Evolutionary conservation across 2,797 vertebrate genomes (phyloP).

Genomic region (Hemitrygon akajei): DNA sequence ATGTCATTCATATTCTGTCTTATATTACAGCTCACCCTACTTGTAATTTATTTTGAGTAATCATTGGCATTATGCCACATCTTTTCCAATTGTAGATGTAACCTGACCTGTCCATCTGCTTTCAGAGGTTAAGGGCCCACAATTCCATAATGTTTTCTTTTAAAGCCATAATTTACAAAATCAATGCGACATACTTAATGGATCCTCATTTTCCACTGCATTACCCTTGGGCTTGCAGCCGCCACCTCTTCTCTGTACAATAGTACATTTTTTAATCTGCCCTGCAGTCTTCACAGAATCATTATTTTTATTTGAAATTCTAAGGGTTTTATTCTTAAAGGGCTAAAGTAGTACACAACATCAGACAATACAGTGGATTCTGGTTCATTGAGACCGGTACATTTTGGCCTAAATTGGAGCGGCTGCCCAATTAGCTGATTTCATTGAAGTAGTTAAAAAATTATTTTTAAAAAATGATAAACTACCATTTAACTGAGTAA

Average conservation of each 20-base stretch:
- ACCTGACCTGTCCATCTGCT: constrained; percentile 16
- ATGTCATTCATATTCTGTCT: neutral
- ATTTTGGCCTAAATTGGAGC: too few relatives aligned
- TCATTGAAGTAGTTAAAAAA: too few relatives aligned
- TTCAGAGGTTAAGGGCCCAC: neutral
- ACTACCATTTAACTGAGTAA: too few relatives aligned
- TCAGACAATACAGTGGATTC: too few relatives aligned
- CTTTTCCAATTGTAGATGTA: neutral
- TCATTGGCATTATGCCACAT: neutral
- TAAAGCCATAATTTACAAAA: constrained; percentile 3
- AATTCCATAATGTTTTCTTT: neutral
- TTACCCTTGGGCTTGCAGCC: neutral
- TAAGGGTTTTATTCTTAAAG: neutral
- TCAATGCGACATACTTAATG: constrained; percentile 18
- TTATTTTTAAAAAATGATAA: too few relatives aligned
- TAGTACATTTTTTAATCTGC: neutral
- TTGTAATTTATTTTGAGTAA: constrained; percentile 7
- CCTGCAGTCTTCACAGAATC: neutral
- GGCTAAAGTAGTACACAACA: neutral
- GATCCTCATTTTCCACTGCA: constrained; percentile 7
- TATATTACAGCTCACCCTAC: neutral
- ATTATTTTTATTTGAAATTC: neutral
- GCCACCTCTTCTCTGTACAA: neutral
- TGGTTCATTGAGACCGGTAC: too few relatives aligned
- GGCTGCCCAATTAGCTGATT: too few relatives aligned